phyloP scores from a whole-genome alignment of 1,140 invertebrate species.

The Drosophila triauraria region DNA sequence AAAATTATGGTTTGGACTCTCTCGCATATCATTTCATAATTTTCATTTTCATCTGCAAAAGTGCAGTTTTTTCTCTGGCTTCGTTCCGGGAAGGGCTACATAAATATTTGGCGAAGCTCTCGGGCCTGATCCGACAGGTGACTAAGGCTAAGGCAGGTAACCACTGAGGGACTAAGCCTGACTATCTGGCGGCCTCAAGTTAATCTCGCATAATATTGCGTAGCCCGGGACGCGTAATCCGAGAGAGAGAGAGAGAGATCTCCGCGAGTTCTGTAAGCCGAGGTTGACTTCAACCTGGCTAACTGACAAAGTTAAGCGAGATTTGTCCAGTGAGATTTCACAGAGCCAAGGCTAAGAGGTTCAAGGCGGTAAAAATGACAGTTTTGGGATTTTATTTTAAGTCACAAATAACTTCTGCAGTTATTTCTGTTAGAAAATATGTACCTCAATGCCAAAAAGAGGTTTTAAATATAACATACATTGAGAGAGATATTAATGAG shows the following conservation, averaged over 20 bases:
- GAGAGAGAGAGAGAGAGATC: constrained; percentile 8
- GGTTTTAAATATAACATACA: no score
- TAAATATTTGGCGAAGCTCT: constrained; percentile 62
- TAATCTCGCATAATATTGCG: constrained; percentile 55
- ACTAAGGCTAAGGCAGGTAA: constrained; percentile 36
- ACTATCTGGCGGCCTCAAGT: constrained; percentile 53
- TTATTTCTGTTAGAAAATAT: no score
- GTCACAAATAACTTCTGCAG: no score
- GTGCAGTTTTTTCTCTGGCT: constrained; percentile 6
- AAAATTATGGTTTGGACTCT: constrained; percentile 26
- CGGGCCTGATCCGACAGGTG: constrained; percentile 11
- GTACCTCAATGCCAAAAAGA: no score
- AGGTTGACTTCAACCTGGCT: background rate
- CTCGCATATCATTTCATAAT: constrained; percentile 46
- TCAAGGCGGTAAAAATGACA: background rate
- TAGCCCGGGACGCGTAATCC: constrained; percentile 14
- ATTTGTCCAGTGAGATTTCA: no score
- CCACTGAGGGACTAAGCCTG: constrained; percentile 5
- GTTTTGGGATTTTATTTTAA: no score
- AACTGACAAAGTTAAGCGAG: background rate
- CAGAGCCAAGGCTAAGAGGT: background rate
- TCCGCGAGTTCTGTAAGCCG: background rate
- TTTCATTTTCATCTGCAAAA: constrained; percentile 25
- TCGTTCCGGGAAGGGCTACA: constrained; percentile 43
- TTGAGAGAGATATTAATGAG: no score